These are phyloP conservation scores for Puma concolor DNA, from an alignment of 2,113 vertebrate species.

Conservation along the genomic window DNA sequence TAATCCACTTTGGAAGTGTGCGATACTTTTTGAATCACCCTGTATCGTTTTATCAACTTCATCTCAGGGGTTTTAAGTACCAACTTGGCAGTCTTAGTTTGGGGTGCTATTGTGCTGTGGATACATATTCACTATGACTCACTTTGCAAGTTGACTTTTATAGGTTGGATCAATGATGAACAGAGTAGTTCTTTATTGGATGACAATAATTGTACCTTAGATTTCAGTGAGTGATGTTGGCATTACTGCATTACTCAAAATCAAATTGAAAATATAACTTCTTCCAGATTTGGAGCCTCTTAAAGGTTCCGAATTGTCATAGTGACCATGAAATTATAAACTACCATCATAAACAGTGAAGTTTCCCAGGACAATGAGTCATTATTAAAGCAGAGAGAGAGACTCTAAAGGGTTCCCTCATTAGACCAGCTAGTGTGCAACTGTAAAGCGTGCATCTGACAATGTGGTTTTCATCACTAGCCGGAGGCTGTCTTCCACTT, in stretches of 20 bases:
- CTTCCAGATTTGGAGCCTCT: not conserved
- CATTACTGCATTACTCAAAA: not conserved
- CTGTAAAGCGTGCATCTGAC: conserved; percentile 14
- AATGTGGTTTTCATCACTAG: not conserved
- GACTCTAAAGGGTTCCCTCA: not conserved
- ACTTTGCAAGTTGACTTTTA: not conserved
- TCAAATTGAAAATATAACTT: not conserved
- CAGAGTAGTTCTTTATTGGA: not conserved
- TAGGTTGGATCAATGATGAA: not conserved
- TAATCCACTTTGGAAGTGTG: not conserved
- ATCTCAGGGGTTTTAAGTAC: not conserved
- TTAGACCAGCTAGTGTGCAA: not conserved
- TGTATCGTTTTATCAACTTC: not conserved
- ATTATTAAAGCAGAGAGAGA: not conserved
- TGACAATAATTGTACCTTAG: not conserved
- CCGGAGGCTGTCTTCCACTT: not conserved
- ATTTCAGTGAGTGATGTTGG: not conserved
- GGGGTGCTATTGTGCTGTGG: not conserved
- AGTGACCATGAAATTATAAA: conserved; percentile 10
- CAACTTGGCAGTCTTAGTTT: not conserved
- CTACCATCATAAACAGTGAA: not conserved
- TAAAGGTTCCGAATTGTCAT: not conserved
- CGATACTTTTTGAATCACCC: not conserved
- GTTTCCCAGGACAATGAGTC: conserved; percentile 32
- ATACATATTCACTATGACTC: not conserved